phyloP scores from a whole-genome alignment of 2,797 vertebrate genomes.

The Rhabdophis nuchalis region DNA sequence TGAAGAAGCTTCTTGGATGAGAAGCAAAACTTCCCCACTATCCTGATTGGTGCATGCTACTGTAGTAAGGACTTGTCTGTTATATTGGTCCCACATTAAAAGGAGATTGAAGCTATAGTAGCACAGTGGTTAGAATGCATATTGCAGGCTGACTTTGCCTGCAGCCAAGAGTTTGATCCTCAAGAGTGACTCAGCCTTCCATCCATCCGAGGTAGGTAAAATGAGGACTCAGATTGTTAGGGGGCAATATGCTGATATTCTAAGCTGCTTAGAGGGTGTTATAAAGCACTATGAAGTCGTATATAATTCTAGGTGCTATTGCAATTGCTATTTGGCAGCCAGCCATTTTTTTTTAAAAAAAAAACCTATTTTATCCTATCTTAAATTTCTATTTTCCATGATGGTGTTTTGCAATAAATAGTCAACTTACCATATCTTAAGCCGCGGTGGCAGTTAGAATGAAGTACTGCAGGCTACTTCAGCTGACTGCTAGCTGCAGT shows the following conservation, averaged over 20 bases:
- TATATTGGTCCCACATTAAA: not conserved
- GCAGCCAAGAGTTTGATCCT: not conserved
- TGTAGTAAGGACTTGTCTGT: not conserved
- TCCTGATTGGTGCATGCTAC: not conserved
- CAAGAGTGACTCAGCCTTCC: not conserved
- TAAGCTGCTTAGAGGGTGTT: no score
- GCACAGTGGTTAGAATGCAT: not conserved
- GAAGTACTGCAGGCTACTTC: no score
- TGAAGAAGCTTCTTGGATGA: no score
- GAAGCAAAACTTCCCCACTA: no score
- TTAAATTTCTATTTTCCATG: not conserved
- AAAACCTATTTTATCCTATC: not conserved
- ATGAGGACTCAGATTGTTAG: not conserved
- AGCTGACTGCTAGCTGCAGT: no score
- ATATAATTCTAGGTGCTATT: no score
- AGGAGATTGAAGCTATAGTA: not conserved
- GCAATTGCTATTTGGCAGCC: not conserved
- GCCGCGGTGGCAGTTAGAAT: no score
- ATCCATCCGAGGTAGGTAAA: not conserved
- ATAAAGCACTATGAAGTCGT: no score
- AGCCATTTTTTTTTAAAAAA: not conserved
- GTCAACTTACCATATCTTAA: not conserved
- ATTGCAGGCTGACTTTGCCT: not conserved
- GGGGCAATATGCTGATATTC: no score
- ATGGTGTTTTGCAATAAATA: not conserved